phyloP scores from a whole-genome alignment of 2,797 vertebrate genomes.

The Pitangus sulphuratus region DNA sequence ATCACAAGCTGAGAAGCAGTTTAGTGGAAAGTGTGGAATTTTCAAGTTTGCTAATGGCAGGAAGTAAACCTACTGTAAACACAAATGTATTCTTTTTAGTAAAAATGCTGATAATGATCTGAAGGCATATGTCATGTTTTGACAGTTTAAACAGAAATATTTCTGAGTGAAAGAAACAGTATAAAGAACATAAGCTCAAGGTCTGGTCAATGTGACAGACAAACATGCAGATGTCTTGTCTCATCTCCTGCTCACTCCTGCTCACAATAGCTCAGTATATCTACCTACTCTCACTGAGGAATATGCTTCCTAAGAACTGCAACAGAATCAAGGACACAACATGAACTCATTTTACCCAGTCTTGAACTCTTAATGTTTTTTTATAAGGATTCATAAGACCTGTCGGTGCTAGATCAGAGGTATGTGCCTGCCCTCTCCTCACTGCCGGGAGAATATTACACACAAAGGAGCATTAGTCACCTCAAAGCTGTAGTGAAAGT shows the following conservation, averaged over 20 bases:
- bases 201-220: background rate
- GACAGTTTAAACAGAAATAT: background rate
- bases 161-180: background rate
- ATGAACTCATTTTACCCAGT: background rate
- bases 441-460: background rate
- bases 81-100: background rate
- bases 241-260: background rate
- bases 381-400: background rate
- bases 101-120: background rate
- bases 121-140: background rate
- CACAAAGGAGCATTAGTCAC: background rate
- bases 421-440: background rate
- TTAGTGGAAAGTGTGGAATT: background rate
- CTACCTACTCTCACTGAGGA: rapidly evolving
- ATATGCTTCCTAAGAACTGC: background rate
- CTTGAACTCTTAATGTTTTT: background rate
- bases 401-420: background rate
- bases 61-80: background rate
- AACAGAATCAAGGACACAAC: background rate
- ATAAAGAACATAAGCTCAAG: background rate
- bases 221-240: background rate
- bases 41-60: background rate
- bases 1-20: background rate
- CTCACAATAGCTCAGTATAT: background rate
- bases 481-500: background rate